phyloP scores from a whole-genome alignment of 2,113 vertebrate species.

The Crotalus tigris region DNA sequence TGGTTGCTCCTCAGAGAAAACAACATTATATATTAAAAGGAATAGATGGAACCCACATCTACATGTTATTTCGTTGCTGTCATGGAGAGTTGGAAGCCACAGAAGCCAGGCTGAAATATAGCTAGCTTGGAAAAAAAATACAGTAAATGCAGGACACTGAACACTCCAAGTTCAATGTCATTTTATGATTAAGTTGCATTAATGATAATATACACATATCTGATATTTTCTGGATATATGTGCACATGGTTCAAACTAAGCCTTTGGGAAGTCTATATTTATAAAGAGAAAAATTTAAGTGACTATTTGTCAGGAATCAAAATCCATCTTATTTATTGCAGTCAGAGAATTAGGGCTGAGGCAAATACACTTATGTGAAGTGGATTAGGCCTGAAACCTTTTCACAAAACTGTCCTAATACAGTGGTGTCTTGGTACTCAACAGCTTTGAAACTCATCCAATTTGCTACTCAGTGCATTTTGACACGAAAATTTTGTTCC shows the following conservation, averaged over 20 bases:
- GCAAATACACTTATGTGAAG: background rate
- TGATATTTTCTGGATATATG: background rate
- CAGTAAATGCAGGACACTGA: background rate
- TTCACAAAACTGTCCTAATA: background rate
- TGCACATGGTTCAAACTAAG: background rate
- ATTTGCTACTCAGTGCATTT: no score
- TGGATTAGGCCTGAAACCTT: background rate
- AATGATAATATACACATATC: background rate
- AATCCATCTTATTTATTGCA: background rate
- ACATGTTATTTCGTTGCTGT: background rate
- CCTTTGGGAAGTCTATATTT: background rate
- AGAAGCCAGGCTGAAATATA: background rate
- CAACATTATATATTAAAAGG: background rate
- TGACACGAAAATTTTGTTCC: no score
- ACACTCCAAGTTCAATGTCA: background rate
- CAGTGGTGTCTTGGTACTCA: background rate
- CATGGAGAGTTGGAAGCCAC: background rate
- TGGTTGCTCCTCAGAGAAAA: background rate
- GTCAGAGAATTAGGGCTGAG: background rate
- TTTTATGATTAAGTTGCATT: background rate
- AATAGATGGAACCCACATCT: background rate
- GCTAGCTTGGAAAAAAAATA: background rate
- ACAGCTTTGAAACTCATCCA: background rate
- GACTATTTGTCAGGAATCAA: background rate
- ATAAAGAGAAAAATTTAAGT: background rate